These are phyloP conservation scores for Coptodon rendalli DNA, from an alignment of 2,113 vertebrate genomes.

Conservation along the genomic window DNA sequence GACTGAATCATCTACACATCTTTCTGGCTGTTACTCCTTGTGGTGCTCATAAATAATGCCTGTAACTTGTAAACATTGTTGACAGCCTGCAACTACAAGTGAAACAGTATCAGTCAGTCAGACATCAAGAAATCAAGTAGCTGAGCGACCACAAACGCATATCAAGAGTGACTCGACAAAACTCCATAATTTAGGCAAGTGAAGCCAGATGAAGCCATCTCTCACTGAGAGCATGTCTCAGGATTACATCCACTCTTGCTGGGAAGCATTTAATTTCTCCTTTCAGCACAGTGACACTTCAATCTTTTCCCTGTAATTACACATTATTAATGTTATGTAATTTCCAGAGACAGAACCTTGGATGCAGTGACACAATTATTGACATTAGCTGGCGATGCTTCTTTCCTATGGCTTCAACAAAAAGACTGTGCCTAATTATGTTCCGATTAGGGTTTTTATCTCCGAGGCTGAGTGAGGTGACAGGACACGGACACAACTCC, in stretches of 20 bases:
- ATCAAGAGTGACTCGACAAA: constrained; percentile 14
- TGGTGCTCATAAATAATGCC: background rate
- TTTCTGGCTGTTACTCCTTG: background rate
- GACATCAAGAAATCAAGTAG: constrained; percentile 3
- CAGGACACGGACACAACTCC: background rate
- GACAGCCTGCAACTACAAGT: background rate
- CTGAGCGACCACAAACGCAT: background rate
- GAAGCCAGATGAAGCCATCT: constrained; percentile 21
- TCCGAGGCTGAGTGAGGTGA: constrained; percentile 14
- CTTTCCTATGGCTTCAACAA: constrained; percentile 57
- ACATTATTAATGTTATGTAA: constrained; percentile 68
- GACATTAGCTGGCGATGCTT: constrained; percentile 50
- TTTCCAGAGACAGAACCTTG: constrained; percentile 55
- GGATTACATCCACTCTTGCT: constrained; percentile 18
- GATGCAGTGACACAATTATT: constrained; percentile 61
- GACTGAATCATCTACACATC: constrained; percentile 21
- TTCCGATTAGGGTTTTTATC: constrained; percentile 57
- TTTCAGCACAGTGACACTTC: constrained; percentile 62
- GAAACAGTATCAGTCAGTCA: constrained; percentile 2
- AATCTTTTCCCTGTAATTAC: constrained; percentile 67
- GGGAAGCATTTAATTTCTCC: constrained; percentile 63
- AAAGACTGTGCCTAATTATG: constrained; percentile 62
- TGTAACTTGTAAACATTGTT: background rate
- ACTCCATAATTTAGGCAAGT: background rate
- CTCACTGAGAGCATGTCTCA: constrained; percentile 15